phyloP scores from a whole-genome alignment of 2,113 vertebrate genomes.

The Gymnarchus niloticus region DNA sequence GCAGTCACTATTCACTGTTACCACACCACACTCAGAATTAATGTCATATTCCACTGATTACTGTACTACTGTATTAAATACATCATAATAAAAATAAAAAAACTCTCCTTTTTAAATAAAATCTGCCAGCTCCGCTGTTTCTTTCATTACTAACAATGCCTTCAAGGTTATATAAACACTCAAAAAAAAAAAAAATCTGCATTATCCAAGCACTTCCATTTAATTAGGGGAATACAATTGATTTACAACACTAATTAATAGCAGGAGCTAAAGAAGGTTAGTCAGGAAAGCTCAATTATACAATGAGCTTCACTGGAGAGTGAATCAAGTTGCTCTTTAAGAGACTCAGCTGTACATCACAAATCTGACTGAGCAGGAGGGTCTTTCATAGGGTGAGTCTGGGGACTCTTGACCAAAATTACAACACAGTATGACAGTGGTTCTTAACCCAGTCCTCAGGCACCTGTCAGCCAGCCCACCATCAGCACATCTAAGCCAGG shows the following conservation, averaged over 20 bases:
- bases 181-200: constrained; percentile 9
- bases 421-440: too few species aligned
- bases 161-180: neutral
- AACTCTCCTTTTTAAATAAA: neutral
- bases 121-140: neutral
- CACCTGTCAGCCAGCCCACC: too few species aligned
- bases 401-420: too few species aligned
- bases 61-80: neutral
- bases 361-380: neutral
- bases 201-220: constrained; percentile 6
- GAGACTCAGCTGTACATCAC: neutral
- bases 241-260: constrained; percentile 15
- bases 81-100: neutral
- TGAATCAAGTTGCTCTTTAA: neutral
- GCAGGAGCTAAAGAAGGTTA: neutral
- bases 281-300: neutral
- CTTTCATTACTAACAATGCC: neutral
- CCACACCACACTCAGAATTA: neutral
- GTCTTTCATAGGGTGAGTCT: neutral
- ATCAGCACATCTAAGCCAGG: too few species aligned
- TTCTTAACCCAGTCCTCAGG: too few species aligned
- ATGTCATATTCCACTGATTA: neutral
- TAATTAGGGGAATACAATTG: constrained; percentile 15
- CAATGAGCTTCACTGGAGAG: neutral
- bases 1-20: neutral